Base-by-base conservation (phyloP, 1,140 invertebrate species). In the Apis cerana region DNA sequence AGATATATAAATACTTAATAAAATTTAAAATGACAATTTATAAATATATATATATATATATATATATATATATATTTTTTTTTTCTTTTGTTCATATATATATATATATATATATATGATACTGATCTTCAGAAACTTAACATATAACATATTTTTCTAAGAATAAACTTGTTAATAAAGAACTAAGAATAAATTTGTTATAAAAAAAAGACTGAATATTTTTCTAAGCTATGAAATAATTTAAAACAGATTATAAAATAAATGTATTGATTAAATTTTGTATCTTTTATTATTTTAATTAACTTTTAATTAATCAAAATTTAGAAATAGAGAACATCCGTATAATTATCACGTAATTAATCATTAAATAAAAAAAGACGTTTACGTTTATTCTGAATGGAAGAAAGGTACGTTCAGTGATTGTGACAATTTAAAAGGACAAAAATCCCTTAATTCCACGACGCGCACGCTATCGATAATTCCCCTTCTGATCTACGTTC, bases 171-270 rank as follows among this genome's bases (percentile, higher is more conserved):
- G n/a, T n/a, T n/a, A n/a, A n/a, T n/a, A n/a, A n/a, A n/a, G n/a
- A n/a, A n/a, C n/a, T n/a, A n/a, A n/a, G n/a, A n/a, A n/a, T n/a
- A 65, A 52, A 80, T 80, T 65, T 21, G 33, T 17, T 17, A 17
- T 12, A 8, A 21, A 62, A 61, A 80, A 56, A 62, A 52, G 23
- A 10, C 56, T 19, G 13, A 80, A 75, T 59, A 64, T 64, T 80
- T 75, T 64, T 9, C 52, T 27, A 11, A 56, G 15, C 52, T 43
- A 56, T 33, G 70, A 21, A 80, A 56, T 61, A 33, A 27, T 80
- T 87, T 87, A 87, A 87, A 87, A 85, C 33, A 33, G 85, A 87
- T 86, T 43, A 5, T 43, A 43, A 43, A 43, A 43, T 43, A 43
- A 43, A 43, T 50, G 17, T 12, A 52, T 13, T 13, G 12, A 52